A percentile compares a stretch with the other conserved stretches of the same genome.
Conservation (phyloP, 2,797 vertebrate genomes). For the Sorex maritimensis region DNA sequence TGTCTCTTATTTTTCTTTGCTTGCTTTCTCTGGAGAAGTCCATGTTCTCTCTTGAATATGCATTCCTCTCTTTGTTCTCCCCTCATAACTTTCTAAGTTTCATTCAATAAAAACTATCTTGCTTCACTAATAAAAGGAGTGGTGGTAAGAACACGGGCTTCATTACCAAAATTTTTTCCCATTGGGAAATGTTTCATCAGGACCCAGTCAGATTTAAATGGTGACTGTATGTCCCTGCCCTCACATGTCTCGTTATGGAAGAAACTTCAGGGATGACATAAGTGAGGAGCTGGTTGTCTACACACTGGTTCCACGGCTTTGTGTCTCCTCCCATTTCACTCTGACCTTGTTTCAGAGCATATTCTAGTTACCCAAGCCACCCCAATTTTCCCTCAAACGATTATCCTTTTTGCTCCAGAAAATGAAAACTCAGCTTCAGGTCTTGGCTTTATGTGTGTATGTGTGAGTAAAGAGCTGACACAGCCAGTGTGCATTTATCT, state of each 20-base stretch:
- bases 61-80: too few species aligned
- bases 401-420: conserved; percentile 13
- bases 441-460: conserved; percentile 31
- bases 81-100: too few species aligned
- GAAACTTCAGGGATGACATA: conserved; percentile 26
- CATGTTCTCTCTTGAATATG: too few species aligned
- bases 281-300: neutral
- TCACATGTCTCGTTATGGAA: neutral
- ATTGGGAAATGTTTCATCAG: conserved; percentile 14
- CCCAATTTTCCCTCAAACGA: neutral
- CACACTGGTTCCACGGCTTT: neutral
- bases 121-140: too few species aligned
- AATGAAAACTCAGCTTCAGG: neutral
- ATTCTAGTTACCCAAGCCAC: neutral
- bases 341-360: conserved; percentile 31
- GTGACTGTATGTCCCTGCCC: neutral
- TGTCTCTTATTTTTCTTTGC: too few species aligned
- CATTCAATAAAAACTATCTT: too few species aligned
- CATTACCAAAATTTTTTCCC: conserved; percentile 28
- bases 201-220: conserved; percentile 33
- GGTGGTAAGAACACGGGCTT: conserved; percentile 30
- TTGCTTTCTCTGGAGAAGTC: too few species aligned
- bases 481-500: neutral
- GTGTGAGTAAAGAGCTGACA: conserved; percentile 12
- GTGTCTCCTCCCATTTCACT: neutral